phyloP scores from a whole-genome alignment of 2,797 vertebrate genomes.

The Acanthiza pusilla region DNA sequence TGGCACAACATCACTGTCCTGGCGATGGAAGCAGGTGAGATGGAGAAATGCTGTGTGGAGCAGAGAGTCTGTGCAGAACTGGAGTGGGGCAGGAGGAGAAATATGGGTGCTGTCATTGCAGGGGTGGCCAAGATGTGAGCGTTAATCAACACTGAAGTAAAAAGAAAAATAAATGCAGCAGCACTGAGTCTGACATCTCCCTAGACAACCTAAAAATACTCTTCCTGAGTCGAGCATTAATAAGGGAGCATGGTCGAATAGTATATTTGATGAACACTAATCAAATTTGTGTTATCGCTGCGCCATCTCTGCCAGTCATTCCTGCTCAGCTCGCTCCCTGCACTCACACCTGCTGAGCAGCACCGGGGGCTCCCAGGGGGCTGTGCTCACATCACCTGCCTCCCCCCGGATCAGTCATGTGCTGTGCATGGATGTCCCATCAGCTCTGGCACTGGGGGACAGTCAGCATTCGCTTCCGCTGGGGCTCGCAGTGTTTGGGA shows the following conservation, averaged over 20 bases:
- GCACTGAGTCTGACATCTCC: constrained; percentile 1
- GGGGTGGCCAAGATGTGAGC: neutral
- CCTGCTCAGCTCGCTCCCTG: neutral
- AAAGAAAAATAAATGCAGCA: neutral
- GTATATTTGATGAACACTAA: constrained; percentile 45
- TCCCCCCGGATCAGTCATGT: accelerated
- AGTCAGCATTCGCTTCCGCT: neutral
- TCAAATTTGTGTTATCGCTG: constrained; percentile 11
- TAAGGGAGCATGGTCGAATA: constrained; percentile 1
- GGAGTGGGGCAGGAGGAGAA: neutral
- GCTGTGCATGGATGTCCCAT: neutral
- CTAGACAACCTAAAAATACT: constrained; percentile 59
- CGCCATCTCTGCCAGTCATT: neutral
- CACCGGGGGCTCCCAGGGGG: neutral
- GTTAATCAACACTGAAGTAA: neutral
- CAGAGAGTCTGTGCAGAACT: neutral
- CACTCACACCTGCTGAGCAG: neutral
- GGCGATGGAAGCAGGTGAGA: constrained; percentile 92
- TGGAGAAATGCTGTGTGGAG: neutral
- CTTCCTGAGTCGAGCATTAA: constrained; percentile 1
- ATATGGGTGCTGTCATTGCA: neutral
- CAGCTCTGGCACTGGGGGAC: neutral
- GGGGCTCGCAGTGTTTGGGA: neutral
- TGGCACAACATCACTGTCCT: constrained; percentile 98
- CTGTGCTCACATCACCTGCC: neutral